A percentile compares a stretch with the other conserved stretches of the same genome.
Conservation (phyloP, 1,140 invertebrate genomes). For the Coptotermes formosanus region DNA sequence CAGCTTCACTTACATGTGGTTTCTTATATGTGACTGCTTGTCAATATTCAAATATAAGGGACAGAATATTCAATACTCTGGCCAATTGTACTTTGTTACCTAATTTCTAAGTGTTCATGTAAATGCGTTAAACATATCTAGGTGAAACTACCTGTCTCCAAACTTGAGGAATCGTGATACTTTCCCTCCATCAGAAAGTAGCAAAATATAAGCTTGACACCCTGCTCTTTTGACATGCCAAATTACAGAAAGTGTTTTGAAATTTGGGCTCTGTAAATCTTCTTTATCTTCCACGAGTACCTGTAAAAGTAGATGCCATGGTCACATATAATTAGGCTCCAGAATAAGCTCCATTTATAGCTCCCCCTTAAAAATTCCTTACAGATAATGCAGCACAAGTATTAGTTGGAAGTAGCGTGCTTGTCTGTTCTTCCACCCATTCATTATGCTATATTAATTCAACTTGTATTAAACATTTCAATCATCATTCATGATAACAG, state of each 20-base stretch:
- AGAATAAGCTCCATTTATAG: not conserved
- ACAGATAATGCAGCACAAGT: not conserved
- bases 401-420: not conserved
- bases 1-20: too few relatives aligned
- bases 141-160: constrained; percentile 59
- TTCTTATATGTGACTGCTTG: too few relatives aligned
- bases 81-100: too few relatives aligned
- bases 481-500: too few relatives aligned
- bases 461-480: too few relatives aligned
- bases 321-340: not conserved
- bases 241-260: constrained; percentile 54
- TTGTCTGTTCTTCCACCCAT: not conserved
- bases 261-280: constrained; percentile 61
- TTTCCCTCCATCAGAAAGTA: constrained; percentile 70
- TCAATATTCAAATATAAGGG: too few relatives aligned
- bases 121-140: not conserved
- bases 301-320: constrained; percentile 45
- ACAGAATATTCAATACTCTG: too few relatives aligned
- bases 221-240: constrained; percentile 57
- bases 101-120: too few relatives aligned
- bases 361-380: not conserved
- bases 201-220: constrained; percentile 69
- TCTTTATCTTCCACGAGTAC: constrained; percentile 62
- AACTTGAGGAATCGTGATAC: constrained; percentile 62
- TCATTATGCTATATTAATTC: too few relatives aligned